Evolutionary conservation across 2,888 invertebrate genomes (phyloP).

Genomic region (Diarsia rubi): DNA sequence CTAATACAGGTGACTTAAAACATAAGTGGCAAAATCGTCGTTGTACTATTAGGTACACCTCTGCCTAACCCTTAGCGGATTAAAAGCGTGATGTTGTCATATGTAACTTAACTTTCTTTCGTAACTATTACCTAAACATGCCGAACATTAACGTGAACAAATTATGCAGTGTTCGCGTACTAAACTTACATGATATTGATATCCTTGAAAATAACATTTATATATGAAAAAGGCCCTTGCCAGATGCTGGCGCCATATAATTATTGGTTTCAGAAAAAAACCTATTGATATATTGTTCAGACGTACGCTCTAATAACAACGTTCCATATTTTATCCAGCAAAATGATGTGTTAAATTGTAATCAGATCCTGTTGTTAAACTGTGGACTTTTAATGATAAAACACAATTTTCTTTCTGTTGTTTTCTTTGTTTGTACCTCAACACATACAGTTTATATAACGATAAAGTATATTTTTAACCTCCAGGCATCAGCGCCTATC

Average conservation of each 20-base stretch:
- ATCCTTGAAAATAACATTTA: conserved; percentile 39
- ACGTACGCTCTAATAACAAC: conserved; percentile 47
- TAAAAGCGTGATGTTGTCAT: too few relatives aligned
- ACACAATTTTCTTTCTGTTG: background rate
- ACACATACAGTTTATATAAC: background rate
- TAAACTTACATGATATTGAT: conserved; percentile 32
- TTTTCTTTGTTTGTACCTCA: background rate
- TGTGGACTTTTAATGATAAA: background rate
- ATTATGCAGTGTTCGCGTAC: conserved; percentile 41
- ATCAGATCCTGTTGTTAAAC: conserved; percentile 40
- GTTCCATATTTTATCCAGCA: conserved; percentile 21
- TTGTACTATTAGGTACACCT: too few relatives aligned
- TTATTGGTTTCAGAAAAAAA: conserved; percentile 61
- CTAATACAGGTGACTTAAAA: too few relatives aligned
- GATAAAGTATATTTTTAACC: background rate
- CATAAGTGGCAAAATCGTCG: too few relatives aligned
- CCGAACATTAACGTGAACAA: conserved; percentile 17
- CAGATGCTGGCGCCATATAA: conserved; percentile 62
- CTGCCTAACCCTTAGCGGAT: too few relatives aligned
- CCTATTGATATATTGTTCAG: conserved; percentile 56
- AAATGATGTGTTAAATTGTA: conserved; percentile 44
- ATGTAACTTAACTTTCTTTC: background rate
- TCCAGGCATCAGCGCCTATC: conserved; percentile 3
- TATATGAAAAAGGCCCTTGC: conserved; percentile 28
- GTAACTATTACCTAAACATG: background rate